Evolutionary conservation across 2,888 invertebrate genomes (phyloP).

Genomic region (Pseudeuparius sepicola): DNA sequence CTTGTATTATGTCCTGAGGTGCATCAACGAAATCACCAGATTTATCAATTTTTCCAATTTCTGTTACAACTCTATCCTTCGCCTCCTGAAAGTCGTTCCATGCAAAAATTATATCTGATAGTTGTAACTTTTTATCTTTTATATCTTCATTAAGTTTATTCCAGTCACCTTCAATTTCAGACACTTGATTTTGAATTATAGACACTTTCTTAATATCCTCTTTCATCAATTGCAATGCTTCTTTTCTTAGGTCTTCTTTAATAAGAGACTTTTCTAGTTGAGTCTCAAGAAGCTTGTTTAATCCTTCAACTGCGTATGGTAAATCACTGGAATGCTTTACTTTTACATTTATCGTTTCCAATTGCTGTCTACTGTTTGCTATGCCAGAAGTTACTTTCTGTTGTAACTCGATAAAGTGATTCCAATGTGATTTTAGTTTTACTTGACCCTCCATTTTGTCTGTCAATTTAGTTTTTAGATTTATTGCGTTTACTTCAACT

Average conservation of each 20-base stretch:
- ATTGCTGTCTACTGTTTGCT: conserved; percentile 46
- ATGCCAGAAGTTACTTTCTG: conserved; percentile 58
- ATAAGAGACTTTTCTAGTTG: conserved; percentile 51
- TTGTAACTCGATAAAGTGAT: conserved; percentile 63
- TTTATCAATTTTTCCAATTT: conserved; percentile 59
- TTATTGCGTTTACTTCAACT: conserved; percentile 59
- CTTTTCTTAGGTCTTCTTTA: conserved; percentile 64
- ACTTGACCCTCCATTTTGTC: conserved; percentile 58
- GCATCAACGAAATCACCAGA: conserved; percentile 53
- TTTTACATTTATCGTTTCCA: conserved; percentile 47
- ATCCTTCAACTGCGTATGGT: conserved; percentile 42
- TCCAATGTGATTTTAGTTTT: conserved; percentile 65
- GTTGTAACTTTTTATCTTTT: conserved; percentile 63
- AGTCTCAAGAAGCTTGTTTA: conserved; percentile 42
- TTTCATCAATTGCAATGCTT: conserved; percentile 69
- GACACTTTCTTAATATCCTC: conserved; percentile 73
- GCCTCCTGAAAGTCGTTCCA: conserved; percentile 67
- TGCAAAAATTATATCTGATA: conserved; percentile 59
- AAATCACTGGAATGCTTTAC: conserved; percentile 42
- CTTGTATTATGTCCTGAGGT: conserved; percentile 64
- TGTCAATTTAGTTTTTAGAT: conserved; percentile 55
- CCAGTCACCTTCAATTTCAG: conserved; percentile 71
- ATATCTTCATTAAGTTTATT: conserved; percentile 68
- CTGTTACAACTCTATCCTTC: conserved; percentile 57
- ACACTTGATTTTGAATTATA: conserved; percentile 67